Evolutionary conservation across 2,888 invertebrate species (phyloP), one percentile per base, ranked within the genome.

Genomic region (Heliconius erato): DNA sequence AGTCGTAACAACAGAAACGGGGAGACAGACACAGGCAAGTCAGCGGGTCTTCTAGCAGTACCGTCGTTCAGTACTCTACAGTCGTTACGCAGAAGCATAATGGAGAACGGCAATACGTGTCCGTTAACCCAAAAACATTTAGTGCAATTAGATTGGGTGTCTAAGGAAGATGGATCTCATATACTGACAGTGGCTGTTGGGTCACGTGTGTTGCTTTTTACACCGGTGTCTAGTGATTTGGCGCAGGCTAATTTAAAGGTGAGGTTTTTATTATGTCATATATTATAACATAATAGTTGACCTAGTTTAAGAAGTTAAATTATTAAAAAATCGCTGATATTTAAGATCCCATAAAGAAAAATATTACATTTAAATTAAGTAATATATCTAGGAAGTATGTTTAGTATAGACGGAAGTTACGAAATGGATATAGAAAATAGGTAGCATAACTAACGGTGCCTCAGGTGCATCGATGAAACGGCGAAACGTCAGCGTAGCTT

Each of bases 131-230:
- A 99, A 91, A 99, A 99, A 92, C 98, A 99, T 93, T 96, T 99
- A 44, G 99, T 99, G 0, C 99, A 99, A 90, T 95, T 99, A 67
- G 99, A 99, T 94, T 99, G 99, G 99, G 99, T 99, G 19, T 99
- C 99, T 0, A 99, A 99, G 87, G 99, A 99, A 93, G 99, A 99
- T 91, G 99, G 99, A 1, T 99, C 99, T 0, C 99, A 99, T 92
- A 98, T 99, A 88, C 94, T 99, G 67, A 99, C 99, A 0, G 99
- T 99, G 0, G 99, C 98, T 0, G 99, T 99, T 65, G 99, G 99
- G 0, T 98, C 98, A 83, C 98, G 98, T 92, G 98, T 99, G 67
- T 97, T 99, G 91, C 95, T 99, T 12, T 99, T 99, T 88, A 98
- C 99, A 0, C 98, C 99, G 0, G 98, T 99, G 0, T 99, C 99